phyloP scores from a whole-genome alignment of 2,797 vertebrate genomes.

The Philypnodon macrostomus region DNA sequence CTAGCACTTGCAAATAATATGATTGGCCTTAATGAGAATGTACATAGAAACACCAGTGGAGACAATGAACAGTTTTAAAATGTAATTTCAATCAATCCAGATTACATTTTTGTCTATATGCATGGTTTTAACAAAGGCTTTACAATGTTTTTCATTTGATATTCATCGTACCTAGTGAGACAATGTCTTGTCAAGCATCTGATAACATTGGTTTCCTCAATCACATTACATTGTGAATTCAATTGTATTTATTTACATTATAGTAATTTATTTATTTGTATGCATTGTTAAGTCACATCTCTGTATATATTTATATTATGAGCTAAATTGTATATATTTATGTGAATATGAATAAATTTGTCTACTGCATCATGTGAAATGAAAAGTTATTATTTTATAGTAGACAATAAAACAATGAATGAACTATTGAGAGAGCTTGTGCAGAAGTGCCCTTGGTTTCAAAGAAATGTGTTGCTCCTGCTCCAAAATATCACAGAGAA shows the following conservation, averaged over 20 bases:
- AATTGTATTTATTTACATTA: conserved; percentile 7
- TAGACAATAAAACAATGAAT: background rate
- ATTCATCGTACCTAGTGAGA: conserved; percentile 3
- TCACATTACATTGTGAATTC: background rate
- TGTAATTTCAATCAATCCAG: conserved; percentile 12
- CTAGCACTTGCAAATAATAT: background rate
- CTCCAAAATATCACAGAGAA: too few species aligned
- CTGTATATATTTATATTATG: background rate
- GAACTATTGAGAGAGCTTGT: too few species aligned
- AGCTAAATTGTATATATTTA: conserved; percentile 7
- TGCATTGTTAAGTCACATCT: background rate
- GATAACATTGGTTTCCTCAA: background rate
- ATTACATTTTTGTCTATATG: background rate
- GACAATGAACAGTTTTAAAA: background rate
- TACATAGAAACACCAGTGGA: background rate
- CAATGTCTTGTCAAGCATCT: conserved; percentile 1
- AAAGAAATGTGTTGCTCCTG: too few species aligned
- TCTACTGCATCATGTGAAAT: background rate
- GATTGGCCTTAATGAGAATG: background rate
- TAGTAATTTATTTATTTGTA: background rate
- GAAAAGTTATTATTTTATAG: background rate
- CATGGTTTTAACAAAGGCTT: conserved; percentile 1
- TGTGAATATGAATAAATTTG: background rate
- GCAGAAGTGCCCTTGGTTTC: too few species aligned
- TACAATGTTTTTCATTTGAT: conserved; percentile 1